Conservation (phyloP, 2,888 invertebrate genomes). For the Lapara coniferarum region DNA sequence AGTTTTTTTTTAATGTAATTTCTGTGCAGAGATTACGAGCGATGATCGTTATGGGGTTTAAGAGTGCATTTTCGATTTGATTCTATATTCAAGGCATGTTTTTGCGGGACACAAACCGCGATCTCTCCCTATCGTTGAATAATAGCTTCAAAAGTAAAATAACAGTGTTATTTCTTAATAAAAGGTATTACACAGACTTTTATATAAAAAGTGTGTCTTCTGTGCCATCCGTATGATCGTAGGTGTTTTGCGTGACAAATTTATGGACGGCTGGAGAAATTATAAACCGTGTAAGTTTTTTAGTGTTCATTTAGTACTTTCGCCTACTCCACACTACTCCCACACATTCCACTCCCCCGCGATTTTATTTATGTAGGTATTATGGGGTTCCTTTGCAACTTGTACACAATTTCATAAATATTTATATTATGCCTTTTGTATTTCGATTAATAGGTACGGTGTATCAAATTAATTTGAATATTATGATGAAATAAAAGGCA, state of each 20-base stretch:
- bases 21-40: neutral
- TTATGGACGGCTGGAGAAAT: neutral
- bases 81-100: no score
- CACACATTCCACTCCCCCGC: no score
- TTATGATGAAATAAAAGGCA: no score
- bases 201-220: neutral
- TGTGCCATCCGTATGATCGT: neutral
- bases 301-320: neutral
- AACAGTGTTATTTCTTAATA: no score
- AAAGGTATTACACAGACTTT: no score
- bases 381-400: neutral
- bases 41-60: no score
- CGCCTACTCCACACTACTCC: neutral
- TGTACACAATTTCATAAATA: neutral
- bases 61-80: no score
- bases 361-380: neutral
- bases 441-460: no score
- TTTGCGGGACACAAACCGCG: no score
- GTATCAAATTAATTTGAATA: no score
- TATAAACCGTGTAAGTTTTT: neutral
- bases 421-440: neutral
- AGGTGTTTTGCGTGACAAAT: neutral
- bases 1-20: neutral
- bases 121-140: no score
- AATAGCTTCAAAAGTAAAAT: no score